Percentiles rank a stretch among this genome's conserved stretches.
phyloP scores from a whole-genome alignment of 1,140 invertebrate genomes.

The Achroia grisella region DNA sequence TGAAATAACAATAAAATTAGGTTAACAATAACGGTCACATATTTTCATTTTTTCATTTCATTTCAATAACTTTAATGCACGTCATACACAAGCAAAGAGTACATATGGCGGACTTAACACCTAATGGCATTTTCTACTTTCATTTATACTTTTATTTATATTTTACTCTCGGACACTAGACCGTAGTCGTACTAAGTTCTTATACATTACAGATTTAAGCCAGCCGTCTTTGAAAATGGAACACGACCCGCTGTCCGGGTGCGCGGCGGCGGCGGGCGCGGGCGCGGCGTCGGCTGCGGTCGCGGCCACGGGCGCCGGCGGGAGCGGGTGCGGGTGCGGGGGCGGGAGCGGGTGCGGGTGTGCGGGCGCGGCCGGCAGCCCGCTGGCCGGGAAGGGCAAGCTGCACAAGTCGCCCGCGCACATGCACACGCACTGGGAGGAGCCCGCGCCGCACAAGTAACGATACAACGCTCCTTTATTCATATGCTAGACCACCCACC shows the following conservation, averaged over 20 bases:
- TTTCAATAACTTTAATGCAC: too few species aligned
- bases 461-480: too few species aligned
- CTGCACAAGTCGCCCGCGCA: constrained; percentile 66
- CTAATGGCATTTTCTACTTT: too few species aligned
- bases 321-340: constrained; percentile 14
- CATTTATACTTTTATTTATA: too few species aligned
- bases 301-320: constrained; percentile 4
- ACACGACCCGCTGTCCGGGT: constrained; percentile 63
- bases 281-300: constrained; percentile 15
- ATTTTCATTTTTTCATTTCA: too few species aligned
- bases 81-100: too few species aligned
- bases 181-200: too few species aligned
- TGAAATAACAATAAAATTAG: too few species aligned
- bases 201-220: constrained; percentile 77
- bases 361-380: constrained; percentile 34
- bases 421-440: constrained; percentile 84
- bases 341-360: constrained; percentile 13
- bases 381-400: constrained; percentile 52
- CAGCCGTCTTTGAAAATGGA: constrained; percentile 82
- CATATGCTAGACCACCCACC: too few species aligned
- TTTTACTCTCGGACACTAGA: too few species aligned
- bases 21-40: too few species aligned
- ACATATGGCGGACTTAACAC: too few species aligned
- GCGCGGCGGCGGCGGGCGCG: constrained; percentile 18
- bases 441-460: constrained; percentile 65